A percentile compares a stretch with the other conserved stretches of the same genome.
These are phyloP conservation scores for Lutjanus argentimaculatus DNA, from an alignment of 2,797 vertebrate species.

Conservation along the genomic window DNA sequence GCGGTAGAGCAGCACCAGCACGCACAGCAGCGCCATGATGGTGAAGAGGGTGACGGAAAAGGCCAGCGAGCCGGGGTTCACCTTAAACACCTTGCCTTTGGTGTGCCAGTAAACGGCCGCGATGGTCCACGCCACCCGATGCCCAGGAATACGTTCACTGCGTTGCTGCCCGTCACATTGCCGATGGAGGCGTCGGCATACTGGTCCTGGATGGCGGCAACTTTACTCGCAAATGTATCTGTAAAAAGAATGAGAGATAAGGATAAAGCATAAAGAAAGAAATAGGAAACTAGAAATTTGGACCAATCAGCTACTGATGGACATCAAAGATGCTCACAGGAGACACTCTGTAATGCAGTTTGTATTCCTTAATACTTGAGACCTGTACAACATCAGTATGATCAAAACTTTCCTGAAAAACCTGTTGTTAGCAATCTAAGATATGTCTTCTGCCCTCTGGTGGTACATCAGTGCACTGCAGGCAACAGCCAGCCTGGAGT, in stretches of 20 bases:
- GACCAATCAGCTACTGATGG: not conserved
- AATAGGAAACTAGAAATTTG: not conserved
- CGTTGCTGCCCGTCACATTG: slow-evolving; percentile 92
- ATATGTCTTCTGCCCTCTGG: too few species aligned
- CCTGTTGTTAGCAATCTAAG: too few species aligned
- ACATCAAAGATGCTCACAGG: slow-evolving; percentile 1
- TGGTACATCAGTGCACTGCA: too few species aligned
- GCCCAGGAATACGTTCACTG: slow-evolving; percentile 92
- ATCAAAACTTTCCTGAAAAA: too few species aligned
- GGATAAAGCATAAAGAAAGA: not conserved
- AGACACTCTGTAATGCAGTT: not conserved
- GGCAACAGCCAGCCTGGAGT: too few species aligned
- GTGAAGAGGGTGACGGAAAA: slow-evolving; percentile 93
- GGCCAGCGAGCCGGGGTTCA: slow-evolving; percentile 88
- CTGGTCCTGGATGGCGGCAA: slow-evolving; percentile 92
- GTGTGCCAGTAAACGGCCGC: slow-evolving; percentile 88
- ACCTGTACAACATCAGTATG: too few species aligned
- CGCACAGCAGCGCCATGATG: slow-evolving; percentile 85
- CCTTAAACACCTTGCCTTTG: slow-evolving; percentile 84
- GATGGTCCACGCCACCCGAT: slow-evolving; percentile 93
- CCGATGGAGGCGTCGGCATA: slow-evolving; percentile 91
- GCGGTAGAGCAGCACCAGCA: slow-evolving; percentile 87
- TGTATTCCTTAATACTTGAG: too few species aligned
- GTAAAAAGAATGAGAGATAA: slow-evolving; percentile 11
- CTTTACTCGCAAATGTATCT: slow-evolving; percentile 93